Evolutionary conservation across 2,888 invertebrate genomes (phyloP).

Genomic region (Synergus itoensis): DNA sequence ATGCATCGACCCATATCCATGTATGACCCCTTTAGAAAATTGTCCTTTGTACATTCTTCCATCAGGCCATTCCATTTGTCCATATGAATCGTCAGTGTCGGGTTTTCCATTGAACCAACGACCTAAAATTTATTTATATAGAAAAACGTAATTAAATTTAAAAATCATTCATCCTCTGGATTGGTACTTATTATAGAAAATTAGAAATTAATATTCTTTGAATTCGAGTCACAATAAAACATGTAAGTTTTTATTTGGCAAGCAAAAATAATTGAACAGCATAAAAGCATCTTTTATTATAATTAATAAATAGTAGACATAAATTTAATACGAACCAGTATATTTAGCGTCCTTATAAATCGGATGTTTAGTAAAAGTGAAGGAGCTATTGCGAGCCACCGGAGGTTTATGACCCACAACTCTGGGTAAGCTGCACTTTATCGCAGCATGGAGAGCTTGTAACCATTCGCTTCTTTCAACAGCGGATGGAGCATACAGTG

Average conservation of each 20-base stretch:
- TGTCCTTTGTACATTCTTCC: conserved; percentile 90
- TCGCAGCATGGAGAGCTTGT: conserved; percentile 86
- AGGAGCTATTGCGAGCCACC: conserved; percentile 84
- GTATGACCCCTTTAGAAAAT: conserved; percentile 86
- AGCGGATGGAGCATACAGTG: conserved; percentile 83
- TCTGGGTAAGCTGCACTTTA: conserved; percentile 84
- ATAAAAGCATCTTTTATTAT: no score
- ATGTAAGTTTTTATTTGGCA: no score
- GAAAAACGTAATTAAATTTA: neutral
- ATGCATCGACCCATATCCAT: conserved; percentile 86
- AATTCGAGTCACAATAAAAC: no score
- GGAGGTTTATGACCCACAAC: conserved; percentile 84
- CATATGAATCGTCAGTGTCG: conserved; percentile 83
- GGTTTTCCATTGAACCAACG: conserved; percentile 91
- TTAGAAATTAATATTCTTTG: no score
- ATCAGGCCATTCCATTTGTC: conserved; percentile 90
- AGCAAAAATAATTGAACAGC: no score
- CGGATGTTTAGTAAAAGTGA: conserved; percentile 85
- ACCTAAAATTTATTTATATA: conserved; percentile 72
- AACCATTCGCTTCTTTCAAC: conserved; percentile 90
- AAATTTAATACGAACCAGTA: conserved; percentile 78
- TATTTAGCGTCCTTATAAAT: conserved; percentile 89
- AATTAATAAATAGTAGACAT: no score
- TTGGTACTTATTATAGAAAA: no score
- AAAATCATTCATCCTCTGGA: no score